Evolutionary conservation across 2,113 vertebrate species (phyloP).

Genomic region (Ifrita kowaldi): DNA sequence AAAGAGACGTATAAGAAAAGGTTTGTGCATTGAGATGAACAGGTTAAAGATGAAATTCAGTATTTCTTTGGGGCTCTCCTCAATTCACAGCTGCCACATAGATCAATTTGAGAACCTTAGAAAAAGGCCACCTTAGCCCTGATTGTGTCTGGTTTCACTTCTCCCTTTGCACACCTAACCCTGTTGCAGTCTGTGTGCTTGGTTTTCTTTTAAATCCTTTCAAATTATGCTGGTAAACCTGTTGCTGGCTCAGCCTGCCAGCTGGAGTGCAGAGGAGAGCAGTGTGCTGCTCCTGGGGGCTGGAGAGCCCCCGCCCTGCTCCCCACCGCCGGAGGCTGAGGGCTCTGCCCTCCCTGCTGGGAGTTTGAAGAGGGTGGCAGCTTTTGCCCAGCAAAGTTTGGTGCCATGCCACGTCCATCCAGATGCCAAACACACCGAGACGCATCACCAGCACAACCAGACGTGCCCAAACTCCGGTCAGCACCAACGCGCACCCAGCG

Average conservation of each 20-base stretch:
- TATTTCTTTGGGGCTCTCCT: neutral
- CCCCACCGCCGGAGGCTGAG: rapidly evolving
- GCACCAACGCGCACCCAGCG: rapidly evolving
- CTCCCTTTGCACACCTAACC: neutral
- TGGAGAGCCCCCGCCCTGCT: rapidly evolving
- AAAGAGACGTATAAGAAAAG: neutral
- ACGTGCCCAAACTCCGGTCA: neutral
- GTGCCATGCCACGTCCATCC: rapidly evolving
- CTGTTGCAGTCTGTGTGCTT: neutral
- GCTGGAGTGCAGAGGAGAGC: neutral
- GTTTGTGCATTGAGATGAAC: neutral
- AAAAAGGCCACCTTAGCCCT: neutral
- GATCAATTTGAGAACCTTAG: neutral
- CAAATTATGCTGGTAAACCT: neutral
- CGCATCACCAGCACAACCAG: rapidly evolving
- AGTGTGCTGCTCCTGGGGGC: neutral
- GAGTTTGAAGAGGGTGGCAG: neutral
- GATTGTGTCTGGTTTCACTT: neutral
- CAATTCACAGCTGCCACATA: neutral
- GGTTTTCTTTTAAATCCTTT: neutral
- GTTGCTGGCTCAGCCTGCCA: neutral
- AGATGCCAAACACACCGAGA: rapidly evolving
- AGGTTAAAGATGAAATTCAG: neutral
- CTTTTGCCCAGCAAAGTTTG: neutral
- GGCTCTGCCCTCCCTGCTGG: neutral